Evolutionary conservation across 2,113 vertebrate species (phyloP).

Genomic region (Sterrhoptilus dennistouni): DNA sequence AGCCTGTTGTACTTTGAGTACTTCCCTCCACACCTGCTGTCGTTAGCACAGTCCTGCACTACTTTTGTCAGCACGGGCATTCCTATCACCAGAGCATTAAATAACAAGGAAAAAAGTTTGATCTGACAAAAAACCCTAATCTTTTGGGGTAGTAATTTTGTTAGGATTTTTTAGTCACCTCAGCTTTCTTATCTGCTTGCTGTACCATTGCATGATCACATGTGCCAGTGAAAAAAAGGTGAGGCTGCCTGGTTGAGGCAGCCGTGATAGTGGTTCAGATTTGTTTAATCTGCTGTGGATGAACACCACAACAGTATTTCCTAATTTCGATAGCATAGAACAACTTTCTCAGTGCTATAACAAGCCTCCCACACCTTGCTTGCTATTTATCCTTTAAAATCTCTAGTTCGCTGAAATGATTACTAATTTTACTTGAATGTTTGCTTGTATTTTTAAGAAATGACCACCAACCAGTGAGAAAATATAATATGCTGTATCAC

Average conservation of each 20-base stretch:
- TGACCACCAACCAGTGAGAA: neutral
- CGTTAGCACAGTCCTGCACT: neutral
- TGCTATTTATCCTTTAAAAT: neutral
- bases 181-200: neutral
- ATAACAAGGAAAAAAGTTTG: neutral
- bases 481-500: neutral
- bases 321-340: neutral
- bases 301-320: neutral
- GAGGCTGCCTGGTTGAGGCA: neutral
- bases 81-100: neutral
- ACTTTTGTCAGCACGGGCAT: neutral
- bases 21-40: neutral
- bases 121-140: neutral
- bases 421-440: neutral
- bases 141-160: neutral
- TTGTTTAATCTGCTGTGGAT: neutral
- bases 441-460: neutral
- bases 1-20: accelerated
- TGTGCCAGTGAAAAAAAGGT: neutral
- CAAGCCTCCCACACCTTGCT: neutral
- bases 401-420: neutral
- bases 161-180: neutral
- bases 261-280: neutral
- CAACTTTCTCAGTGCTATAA: neutral
- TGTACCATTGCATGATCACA: neutral